Conservation (phyloP, 2,888 invertebrate genomes). For the Lissonota sp. region DNA sequence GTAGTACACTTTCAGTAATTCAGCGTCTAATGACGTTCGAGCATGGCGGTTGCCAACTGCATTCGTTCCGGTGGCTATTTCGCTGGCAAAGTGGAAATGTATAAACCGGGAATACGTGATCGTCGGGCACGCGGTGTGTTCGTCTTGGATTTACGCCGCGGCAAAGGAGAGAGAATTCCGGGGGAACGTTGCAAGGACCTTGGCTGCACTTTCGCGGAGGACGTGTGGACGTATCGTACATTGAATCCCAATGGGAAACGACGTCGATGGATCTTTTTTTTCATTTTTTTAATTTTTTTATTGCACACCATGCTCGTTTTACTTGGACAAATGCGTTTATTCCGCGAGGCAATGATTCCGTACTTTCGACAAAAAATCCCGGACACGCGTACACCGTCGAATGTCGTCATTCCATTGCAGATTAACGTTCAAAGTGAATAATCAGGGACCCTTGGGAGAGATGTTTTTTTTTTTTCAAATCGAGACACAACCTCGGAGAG, state of each 20-base stretch:
- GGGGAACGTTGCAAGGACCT: conserved; percentile 68
- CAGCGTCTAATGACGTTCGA: conserved; percentile 17
- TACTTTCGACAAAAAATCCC: conserved; percentile 67
- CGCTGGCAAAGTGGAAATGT: conserved; percentile 62
- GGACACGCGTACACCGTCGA: too few species aligned
- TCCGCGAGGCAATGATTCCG: conserved; percentile 59
- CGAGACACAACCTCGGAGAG: too few species aligned
- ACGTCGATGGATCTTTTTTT: conserved; percentile 56
- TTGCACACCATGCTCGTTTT: conserved; percentile 31
- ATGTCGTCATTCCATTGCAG: too few species aligned
- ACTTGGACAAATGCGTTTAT: conserved; percentile 2
- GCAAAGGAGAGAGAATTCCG: conserved; percentile 27
- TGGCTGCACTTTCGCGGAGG: conserved; percentile 80
- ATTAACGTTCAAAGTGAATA: too few species aligned
- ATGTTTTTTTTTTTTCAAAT: too few species aligned
- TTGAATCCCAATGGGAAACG: conserved; percentile 78
- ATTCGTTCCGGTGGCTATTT: conserved; percentile 34
- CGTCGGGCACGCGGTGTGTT: conserved; percentile 49
- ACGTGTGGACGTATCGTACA: conserved; percentile 72
- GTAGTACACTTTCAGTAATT: background rate
- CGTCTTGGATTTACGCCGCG: conserved; percentile 45
- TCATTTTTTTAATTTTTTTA: conserved; percentile 40
- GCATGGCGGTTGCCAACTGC: conserved; percentile 8
- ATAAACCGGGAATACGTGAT: conserved; percentile 63
- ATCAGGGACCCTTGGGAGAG: too few species aligned